Evolutionary conservation across 2,113 vertebrate genomes (phyloP), one percentile per base, ranked within the genome.

Genomic region (Nicator chloris): DNA sequence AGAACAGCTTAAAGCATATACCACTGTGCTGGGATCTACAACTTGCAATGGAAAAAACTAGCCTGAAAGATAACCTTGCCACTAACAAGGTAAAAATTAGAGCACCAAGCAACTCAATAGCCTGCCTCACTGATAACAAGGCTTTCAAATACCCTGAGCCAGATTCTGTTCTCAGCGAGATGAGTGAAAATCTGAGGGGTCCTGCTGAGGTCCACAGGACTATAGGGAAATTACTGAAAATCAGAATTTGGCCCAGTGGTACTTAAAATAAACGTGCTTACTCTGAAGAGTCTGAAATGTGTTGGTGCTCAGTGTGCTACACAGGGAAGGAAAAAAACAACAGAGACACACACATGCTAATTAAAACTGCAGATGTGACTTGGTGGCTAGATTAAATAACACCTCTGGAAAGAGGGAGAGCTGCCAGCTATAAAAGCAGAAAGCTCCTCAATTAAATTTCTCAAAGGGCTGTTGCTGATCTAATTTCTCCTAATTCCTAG

Each of bases 71-170:
- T 93, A 95, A 92, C 88, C 90, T 95, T 96, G 90, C 94, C 92
- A 92, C 79, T 94, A 97, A 95, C 85, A 96, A 95, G 90, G 94
- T 93, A 96, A 95, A 96, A 94, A 95, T 88, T 81, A 95, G 93
- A 90, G 59, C 18, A 80, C 76, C 64, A 90, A 86, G 56, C 39
- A 93, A 91, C 82, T 91, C 56, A 4, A 86, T 88, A 70, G 59
- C 47, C 59, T 92, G 71, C 68, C 92, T 92, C 79, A 80, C 63
- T 66, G 71, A 90, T 88, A 96, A 95, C 85, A 93, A 88, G 83
- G 54, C 79, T 91, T 96, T 92, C 82, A 71, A 94, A 94, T 59
- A 96, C 63, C 22, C 49, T 82, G 66, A 95, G 60, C 68, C 51
- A 83, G 72, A 94, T 95, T 96, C 92, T 83, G 87, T 77, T 86